A percentile compares a stretch with the other conserved stretches of the same genome.
These are phyloP conservation scores for Bicyclus anynana DNA, from an alignment of 1,140 invertebrate genomes.

Conservation along the genomic window DNA sequence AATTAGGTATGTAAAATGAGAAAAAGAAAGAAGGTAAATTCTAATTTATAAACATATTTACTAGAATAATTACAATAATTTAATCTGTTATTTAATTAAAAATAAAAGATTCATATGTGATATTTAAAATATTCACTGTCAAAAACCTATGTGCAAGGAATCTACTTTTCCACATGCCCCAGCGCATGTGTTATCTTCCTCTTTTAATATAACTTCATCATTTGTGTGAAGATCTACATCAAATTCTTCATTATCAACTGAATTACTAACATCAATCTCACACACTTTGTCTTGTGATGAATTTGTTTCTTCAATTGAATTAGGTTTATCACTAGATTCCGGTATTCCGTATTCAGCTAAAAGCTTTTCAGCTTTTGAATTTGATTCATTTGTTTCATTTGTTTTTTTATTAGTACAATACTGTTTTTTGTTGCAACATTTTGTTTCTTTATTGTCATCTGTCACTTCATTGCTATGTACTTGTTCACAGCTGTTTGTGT, in stretches of 20 bases:
- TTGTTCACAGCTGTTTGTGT: neutral
- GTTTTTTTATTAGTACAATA: conserved; percentile 25
- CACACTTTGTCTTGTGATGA: neutral
- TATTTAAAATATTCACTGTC: conserved; percentile 24
- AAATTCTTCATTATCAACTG: conserved; percentile 17
- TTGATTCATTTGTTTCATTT: conserved; percentile 11
- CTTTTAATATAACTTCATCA: conserved; percentile 23
- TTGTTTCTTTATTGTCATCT: conserved; percentile 8
- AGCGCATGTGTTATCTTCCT: conserved; percentile 50
- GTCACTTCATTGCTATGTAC: neutral
- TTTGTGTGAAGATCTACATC: conserved; percentile 27
- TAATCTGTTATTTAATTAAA: too few species aligned
- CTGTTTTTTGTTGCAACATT: conserved; percentile 40
- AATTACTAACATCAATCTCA: neutral
- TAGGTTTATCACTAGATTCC: neutral
- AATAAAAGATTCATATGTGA: neutral
- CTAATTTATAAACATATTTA: too few species aligned
- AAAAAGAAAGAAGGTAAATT: too few species aligned
- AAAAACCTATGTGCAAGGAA: conserved; percentile 48
- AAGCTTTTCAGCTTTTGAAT: conserved; percentile 43
- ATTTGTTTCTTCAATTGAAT: conserved; percentile 8
- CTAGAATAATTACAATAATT: too few species aligned
- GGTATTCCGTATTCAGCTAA: conserved; percentile 43
- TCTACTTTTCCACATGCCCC: conserved; percentile 48
- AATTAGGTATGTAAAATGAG: too few species aligned